Base-by-base conservation (phyloP, 2,888 invertebrate species). In the Nomada fabriciana region DNA sequence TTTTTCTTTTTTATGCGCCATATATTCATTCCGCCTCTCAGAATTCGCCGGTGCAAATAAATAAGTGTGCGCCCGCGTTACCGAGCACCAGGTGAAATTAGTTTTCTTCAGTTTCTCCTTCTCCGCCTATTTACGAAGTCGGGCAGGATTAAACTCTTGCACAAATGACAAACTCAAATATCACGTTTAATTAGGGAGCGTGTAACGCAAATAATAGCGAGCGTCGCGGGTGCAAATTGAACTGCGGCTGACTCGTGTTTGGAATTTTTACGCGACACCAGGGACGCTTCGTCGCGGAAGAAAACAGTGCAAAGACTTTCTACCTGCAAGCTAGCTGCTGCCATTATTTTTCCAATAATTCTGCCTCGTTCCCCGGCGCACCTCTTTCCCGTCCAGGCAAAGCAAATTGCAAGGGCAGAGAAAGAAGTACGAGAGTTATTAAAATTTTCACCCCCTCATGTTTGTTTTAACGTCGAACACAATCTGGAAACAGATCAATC, bases 111-210 rank as follows among this genome's bases (percentile, higher is more conserved):
- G 43, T 9, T 47, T 47, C 36, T 29, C 60, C 52, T 53, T 70
- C 36, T n/a, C 60, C 52, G 25, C 57, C 29, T 63, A 55, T 73
- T 57, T 53, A 7, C 25, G 42, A 7, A 23, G 43, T 43, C 43
- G 57, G 64, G 71, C 77, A 64, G 84, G 76, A 86, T 60, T 64
- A 73, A 79, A 79, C 73, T 72, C 53, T 36, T 15, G 76, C 72
- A 72, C 83, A 79, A 81, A 69, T 68, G 77, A 75, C 74, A 68
- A 86, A 84, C 82, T 84, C 75, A 76, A 83, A 79, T 74, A 78
- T 82, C 78, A 59, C 71, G 73, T 76, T 77, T 70, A 86, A 80
- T 85, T 85, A 80, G 69, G 63, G 57, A 29, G n/a, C 55, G 69
- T 63, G 80, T 74, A 70, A 82, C 25, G 61, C 80, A 67, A 80